Base-by-base conservation (phyloP, 1,140 invertebrate genomes). In the Aphidius gifuensis region DNA sequence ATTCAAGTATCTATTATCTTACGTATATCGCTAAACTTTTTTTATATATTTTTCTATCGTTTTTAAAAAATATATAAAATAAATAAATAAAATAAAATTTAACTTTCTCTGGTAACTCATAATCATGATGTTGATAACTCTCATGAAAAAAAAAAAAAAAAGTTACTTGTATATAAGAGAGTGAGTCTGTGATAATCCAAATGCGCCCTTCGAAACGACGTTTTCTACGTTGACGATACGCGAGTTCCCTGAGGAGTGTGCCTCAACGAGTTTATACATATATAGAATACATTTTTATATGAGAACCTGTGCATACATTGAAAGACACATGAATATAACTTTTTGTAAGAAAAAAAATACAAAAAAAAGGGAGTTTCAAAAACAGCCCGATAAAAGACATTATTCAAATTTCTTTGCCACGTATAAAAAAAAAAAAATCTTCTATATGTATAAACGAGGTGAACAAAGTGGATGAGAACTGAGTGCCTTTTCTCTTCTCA, bases 341-440 rank as follows among this genome's bases (percentile, higher is more conserved):
- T 55, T 48, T 55, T 38, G 16, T 16, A 16, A 16, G 16, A 61
- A 54, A 61, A 59, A 54, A 58, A 53, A 58, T 16, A 16, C 16
- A 45, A 42, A 64, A 64, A 65, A 70, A 66, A 65, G 38, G 5
- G 68, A 66, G 72, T 50, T 40, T 54, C 61, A 66, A 71, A 71
- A 71, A 71, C 58, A 66, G 62, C 56, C 67, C 69, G 76, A 78
- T 77, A 78, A 77, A 76, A 68, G 73, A 74, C 71, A 74, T 78
- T 78, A 78, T 77, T 78, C 73, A 78, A 78, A 77, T 75, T 74
- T 72, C 16, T 60, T 62, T 62, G 23, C 51, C 58, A 11, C 62
- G 62, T 69, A 16, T 16, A 16, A 16, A 16, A 70, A 73, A 16
- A 70, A 73, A 70, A 76, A 73, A 67, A 64, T 54, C 50, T 51